These are phyloP conservation scores for Fistularia commersonii DNA, from an alignment of 2,797 vertebrate species.

Conservation along the genomic window DNA sequence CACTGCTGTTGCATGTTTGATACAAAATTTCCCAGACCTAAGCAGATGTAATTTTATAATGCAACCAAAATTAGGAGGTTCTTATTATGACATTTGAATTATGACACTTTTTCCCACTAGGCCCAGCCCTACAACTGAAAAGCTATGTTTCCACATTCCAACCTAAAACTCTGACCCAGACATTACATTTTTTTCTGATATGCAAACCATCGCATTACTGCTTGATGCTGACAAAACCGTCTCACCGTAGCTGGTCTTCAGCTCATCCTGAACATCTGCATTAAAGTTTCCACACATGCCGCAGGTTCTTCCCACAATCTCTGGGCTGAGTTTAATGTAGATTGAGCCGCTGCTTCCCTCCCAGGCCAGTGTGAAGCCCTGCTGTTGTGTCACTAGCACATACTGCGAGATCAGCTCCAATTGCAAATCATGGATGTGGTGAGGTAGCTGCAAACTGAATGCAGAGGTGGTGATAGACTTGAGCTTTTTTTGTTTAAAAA, in stretches of 20 bases:
- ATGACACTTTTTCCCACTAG: no score
- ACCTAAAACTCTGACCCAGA: no score
- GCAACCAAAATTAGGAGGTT: no score
- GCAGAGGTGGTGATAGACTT: neutral
- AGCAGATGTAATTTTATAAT: no score
- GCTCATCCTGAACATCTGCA: constrained; percentile 87
- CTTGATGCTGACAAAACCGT: neutral
- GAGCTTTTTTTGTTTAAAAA: no score
- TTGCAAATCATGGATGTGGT: constrained; percentile 76
- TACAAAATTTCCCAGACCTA: no score
- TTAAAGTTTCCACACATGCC: constrained; percentile 96
- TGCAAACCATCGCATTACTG: no score
- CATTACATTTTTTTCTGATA: no score
- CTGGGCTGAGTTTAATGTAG: constrained; percentile 92
- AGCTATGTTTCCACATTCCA: no score
- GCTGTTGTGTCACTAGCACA: constrained; percentile 81
- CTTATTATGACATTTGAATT: no score
- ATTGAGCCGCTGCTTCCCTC: constrained; percentile 82
- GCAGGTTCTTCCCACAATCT: constrained; percentile 85
- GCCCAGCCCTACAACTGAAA: no score
- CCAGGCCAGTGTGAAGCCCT: constrained; percentile 91
- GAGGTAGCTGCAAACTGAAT: constrained; percentile 82
- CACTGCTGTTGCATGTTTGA: no score
- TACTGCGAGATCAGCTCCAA: constrained; percentile 89
- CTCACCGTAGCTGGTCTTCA: constrained; percentile 90